Conservation (phyloP, 2,113 vertebrate species). For the Shinisaurus crocodilurus region DNA sequence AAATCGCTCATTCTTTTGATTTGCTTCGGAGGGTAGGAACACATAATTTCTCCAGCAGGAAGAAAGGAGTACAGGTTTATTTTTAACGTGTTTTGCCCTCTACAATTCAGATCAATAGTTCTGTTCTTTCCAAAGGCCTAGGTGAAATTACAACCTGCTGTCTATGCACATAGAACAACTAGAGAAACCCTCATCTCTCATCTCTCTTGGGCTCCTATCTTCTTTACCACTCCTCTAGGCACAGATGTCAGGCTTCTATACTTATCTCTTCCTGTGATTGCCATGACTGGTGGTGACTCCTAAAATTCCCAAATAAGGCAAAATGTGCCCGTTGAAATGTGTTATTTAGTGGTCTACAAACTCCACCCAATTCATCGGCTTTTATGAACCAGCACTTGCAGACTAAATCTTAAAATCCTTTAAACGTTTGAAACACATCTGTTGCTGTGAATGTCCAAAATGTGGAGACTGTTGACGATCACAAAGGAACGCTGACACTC, state of each 20-base stretch:
- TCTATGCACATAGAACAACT: background rate
- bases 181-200: slow-evolving; percentile 24
- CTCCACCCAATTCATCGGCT: background rate
- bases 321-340: background rate
- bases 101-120: slow-evolving; percentile 55
- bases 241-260: background rate
- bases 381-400: background rate
- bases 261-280: background rate
- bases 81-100: slow-evolving; percentile 40
- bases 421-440: background rate
- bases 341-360: background rate
- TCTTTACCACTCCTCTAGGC: background rate
- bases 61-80: slow-evolving; percentile 27
- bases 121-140: slow-evolving; percentile 47
- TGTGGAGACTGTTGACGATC: background rate
- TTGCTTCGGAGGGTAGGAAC: slow-evolving; percentile 30
- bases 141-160: background rate
- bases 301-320: background rate
- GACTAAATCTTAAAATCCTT: background rate
- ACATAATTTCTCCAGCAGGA: slow-evolving; percentile 34
- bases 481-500: background rate
- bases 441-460: background rate
- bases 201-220: slow-evolving; percentile 11
- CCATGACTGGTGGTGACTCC: background rate
- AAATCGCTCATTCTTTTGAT: slow-evolving; percentile 43